These are phyloP conservation scores for Ferrisia virgata DNA, from an alignment of 2,888 invertebrate genomes.

Conservation along the genomic window DNA sequence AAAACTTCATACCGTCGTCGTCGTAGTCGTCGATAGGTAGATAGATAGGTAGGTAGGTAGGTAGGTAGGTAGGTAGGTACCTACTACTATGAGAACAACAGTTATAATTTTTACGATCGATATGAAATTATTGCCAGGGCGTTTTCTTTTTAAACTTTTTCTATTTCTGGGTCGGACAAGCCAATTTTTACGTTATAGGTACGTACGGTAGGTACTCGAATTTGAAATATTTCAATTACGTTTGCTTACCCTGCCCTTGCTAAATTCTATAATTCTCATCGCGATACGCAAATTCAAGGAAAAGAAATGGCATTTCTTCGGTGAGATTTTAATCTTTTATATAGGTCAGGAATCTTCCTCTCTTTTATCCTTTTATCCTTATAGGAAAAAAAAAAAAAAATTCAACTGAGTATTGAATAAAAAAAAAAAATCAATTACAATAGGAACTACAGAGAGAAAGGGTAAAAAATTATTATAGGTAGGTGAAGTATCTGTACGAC, in stretches of 20 bases:
- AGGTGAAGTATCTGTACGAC: background rate
- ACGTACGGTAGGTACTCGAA: slow-evolving; percentile 24
- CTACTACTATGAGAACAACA: background rate
- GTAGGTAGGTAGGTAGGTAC: no score
- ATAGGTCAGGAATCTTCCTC: background rate
- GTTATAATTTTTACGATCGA: slow-evolving; percentile 32
- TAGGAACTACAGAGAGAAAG: background rate
- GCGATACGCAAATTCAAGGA: background rate
- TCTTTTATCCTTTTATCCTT: background rate
- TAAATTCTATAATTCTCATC: background rate
- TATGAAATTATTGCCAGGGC: slow-evolving; percentile 27
- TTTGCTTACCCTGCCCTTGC: background rate
- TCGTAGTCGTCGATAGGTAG: no score
- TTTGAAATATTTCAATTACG: background rate
- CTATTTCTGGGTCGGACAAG: slow-evolving; percentile 10
- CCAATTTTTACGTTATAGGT: background rate
- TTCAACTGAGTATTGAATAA: background rate
- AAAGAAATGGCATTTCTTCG: background rate
- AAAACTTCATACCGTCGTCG: background rate
- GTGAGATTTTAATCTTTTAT: background rate
- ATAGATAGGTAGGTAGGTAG: no score
- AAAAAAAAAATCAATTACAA: background rate
- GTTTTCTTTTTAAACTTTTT: slow-evolving; percentile 22
- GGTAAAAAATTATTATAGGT: background rate
- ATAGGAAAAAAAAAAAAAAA: no score